Evolutionary conservation across 2,113 vertebrate genomes (phyloP), one percentile per base, ranked within the genome.

Genomic region (Proterorhinus semilunaris): DNA sequence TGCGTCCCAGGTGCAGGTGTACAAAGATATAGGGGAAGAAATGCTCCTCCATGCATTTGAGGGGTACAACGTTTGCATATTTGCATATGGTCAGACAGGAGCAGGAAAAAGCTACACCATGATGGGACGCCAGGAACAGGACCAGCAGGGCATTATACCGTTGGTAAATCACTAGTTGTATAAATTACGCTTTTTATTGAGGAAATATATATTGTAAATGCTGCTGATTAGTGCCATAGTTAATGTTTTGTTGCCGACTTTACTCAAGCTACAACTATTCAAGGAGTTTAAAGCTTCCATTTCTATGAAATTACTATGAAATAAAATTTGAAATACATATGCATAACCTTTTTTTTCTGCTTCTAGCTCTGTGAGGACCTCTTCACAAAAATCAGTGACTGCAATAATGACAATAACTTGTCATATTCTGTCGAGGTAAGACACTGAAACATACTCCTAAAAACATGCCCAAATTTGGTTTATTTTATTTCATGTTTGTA

Each of bases 31-130:
- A 0, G 98, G 98, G 0, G 97, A 98, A 80, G 98, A 99, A 88
- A 99, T 99, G 98, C 82, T 99, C 69, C 95, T 96, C 64, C 98
- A 99, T 0, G 98, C 98, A 52, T 99, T 98, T 0, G 98, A 99
- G 76, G 98, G 98, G 75, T 99, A 99, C 86, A 99, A 98, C 0
- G 97, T 99, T 44, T 99, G 97, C 87, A 98, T 99, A 86, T 99
- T 99, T 0, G 97, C 97, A 69, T 99, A 99, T 0, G 97, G 97
- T 6, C 97, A 99, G 91, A 99, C 96, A 0, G 97, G 97, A 10
- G 93, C 97, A 0, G 97, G 97, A 44, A 99, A 99, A 81, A 98
- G 96, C 72, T 99, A 99, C 87, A 99, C 96, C 73, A 99, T 99
- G 97, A 99, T 99, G 97, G 97, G 97, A 47, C 95, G 93, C 64